Evolutionary conservation across 2,113 vertebrate species (phyloP).

Genomic region (Lycaon pictus): DNA sequence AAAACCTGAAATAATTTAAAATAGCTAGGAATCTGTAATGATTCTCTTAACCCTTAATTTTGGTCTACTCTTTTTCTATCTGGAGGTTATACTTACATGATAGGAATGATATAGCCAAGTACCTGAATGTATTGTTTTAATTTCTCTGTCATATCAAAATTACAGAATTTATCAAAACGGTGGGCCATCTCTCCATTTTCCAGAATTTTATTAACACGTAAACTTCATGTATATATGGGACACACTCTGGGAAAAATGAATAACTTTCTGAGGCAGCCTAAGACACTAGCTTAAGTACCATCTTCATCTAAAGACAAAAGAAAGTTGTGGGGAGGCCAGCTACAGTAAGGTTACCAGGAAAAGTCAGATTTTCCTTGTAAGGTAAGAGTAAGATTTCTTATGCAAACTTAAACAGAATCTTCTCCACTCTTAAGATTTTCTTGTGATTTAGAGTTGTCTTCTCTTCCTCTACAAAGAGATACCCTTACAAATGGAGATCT

Average conservation of each 20-base stretch:
- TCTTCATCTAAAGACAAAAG: not conserved
- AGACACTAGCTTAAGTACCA: not conserved
- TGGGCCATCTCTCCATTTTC: not conserved
- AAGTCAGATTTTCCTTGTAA: not conserved
- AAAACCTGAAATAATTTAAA: not conserved
- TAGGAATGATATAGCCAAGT: not conserved
- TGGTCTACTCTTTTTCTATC: not conserved
- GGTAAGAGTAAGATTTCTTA: not conserved
- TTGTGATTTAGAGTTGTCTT: not conserved
- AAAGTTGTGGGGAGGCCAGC: not conserved
- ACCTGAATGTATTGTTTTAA: not conserved
- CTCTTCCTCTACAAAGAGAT: not conserved
- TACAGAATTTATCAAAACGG: not conserved
- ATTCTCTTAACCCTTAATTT: not conserved
- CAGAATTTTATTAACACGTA: not conserved
- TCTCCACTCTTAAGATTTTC: not conserved
- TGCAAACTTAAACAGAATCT: not conserved
- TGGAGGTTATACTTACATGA: not conserved
- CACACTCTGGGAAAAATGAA: too few species aligned
- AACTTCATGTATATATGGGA: not conserved
- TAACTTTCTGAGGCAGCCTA: not conserved
- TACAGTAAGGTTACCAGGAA: not conserved
- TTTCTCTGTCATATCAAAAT: not conserved
- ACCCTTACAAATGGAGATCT: not conserved
- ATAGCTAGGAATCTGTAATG: not conserved